Base-by-base conservation (phyloP, 2,113 vertebrate genomes). In the Colossoma macropomum region DNA sequence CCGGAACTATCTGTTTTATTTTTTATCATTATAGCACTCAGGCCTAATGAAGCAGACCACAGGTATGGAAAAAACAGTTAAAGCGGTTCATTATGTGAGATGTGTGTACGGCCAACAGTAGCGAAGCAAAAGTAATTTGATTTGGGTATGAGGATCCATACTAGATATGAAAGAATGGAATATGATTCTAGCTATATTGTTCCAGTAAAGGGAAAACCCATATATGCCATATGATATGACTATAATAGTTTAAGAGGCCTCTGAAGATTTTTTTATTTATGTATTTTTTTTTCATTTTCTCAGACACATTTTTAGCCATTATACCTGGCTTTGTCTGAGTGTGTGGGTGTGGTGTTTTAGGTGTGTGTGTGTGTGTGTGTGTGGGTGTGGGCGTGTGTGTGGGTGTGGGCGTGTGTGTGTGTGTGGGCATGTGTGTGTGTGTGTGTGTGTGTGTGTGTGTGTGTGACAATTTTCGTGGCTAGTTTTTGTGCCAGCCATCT, bases 181-280 rank as follows among this genome's bases (percentile, higher is more conserved):
- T 38, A 69, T 23, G 3, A 38, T 23, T 4, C 19, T 34, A 6
- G 32, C 34, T n/a, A 38, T 72, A 78, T 79, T 79, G 30, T 75
- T 73, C 23, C 68, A 77, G 25, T 30, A 52, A 3, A 65, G n/a
- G 63, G 63, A 52, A 85, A 59, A 79, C 59, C 48, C 17, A 38
- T 69, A 54, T 8, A 21, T 70, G 79, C 23, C 17, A 79, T 12
- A 27, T 70, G 62, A 82, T 85, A 85, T 69, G 54, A 16, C 32
- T 81, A 65, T 30, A 74, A 65, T 30, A 74, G 72, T 81, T 79
- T 75, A 19, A 79, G 69, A 69, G 28, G 23, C 32, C 56, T 81
- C 77, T 75, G 50, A 87, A 75, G 38, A 69, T 63, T 66, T 52
- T 69, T 75, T 79, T 81, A 65, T n/a, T n/a, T n/a, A n/a, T n/a